Conservation (phyloP, 2,888 invertebrate genomes). For the Ornithoptera alexandrae region DNA sequence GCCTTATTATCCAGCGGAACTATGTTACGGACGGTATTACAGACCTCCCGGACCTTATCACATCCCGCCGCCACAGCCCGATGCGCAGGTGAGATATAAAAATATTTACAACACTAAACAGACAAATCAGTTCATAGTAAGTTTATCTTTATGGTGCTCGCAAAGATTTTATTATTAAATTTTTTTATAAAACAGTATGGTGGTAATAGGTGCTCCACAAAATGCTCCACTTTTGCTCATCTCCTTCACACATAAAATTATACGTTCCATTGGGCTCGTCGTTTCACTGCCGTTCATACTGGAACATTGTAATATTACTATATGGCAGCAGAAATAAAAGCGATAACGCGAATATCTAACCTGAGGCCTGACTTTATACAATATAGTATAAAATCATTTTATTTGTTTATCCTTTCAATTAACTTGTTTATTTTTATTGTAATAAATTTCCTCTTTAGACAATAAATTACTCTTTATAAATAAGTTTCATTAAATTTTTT, state of each 20-base stretch:
- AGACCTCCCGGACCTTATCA: slow-evolving; percentile 74
- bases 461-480: background rate
- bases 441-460: background rate
- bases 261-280: background rate
- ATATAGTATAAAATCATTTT: too few relatives aligned
- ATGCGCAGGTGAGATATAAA: slow-evolving; percentile 57
- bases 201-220: background rate
- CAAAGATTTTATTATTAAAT: too few relatives aligned
- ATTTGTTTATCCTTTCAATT: too few relatives aligned
- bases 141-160: too few relatives aligned
- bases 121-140: too few relatives aligned
- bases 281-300: background rate
- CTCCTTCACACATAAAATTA: background rate
- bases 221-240: background rate
- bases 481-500: slow-evolving; percentile 32
- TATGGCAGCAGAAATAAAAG: background rate
- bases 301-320: background rate
- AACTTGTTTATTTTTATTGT: too few relatives aligned
- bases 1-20: slow-evolving; percentile 68
- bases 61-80: slow-evolving; percentile 74
- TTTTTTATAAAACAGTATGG: background rate
- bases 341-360: background rate
- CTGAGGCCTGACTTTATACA: background rate
- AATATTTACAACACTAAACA: background rate
- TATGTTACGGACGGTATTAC: slow-evolving; percentile 73